A percentile compares a stretch with the other conserved stretches of the same genome.
Conservation (phyloP, 2,888 invertebrate species). For the Herminia tarsipennalis region DNA sequence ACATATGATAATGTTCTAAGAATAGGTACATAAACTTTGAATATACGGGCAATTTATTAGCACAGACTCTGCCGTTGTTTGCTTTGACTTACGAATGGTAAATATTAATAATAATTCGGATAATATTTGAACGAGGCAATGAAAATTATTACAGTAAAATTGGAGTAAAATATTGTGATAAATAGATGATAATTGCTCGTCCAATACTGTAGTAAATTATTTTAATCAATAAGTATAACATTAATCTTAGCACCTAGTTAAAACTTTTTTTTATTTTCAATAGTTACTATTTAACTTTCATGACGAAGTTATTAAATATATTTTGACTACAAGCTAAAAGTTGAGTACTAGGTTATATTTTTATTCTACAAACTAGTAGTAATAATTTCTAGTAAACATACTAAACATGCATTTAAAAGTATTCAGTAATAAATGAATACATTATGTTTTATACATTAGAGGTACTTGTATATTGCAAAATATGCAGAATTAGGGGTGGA, state of each 20-base stretch:
- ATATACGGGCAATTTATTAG: too few relatives aligned
- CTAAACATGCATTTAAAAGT: constrained; percentile 9
- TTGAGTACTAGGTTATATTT: neutral
- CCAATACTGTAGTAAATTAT: neutral
- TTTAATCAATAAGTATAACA: neutral
- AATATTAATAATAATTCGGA: constrained; percentile 8
- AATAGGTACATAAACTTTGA: too few relatives aligned
- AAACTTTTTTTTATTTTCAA: constrained; percentile 2
- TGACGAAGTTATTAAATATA: neutral
- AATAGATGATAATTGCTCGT: neutral
- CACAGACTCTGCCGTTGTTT: neutral
- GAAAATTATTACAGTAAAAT: too few relatives aligned
- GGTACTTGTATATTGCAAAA: constrained; percentile 7
- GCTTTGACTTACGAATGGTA: neutral
- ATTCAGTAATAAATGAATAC: neutral
- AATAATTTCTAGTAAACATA: constrained; percentile 4
- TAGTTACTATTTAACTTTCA: neutral
- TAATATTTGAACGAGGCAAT: neutral
- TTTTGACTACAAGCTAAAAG: neutral
- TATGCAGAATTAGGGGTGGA: neutral
- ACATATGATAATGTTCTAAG: too few relatives aligned
- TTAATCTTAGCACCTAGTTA: constrained; percentile 3
- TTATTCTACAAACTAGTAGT: neutral
- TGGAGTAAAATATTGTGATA: constrained; percentile 1
- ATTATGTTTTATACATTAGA: neutral